Percentiles rank a stretch among this genome's conserved stretches.
These are phyloP conservation scores for Agrochola lychnidis DNA, from an alignment of 2,888 invertebrate genomes.

Conservation along the genomic window DNA sequence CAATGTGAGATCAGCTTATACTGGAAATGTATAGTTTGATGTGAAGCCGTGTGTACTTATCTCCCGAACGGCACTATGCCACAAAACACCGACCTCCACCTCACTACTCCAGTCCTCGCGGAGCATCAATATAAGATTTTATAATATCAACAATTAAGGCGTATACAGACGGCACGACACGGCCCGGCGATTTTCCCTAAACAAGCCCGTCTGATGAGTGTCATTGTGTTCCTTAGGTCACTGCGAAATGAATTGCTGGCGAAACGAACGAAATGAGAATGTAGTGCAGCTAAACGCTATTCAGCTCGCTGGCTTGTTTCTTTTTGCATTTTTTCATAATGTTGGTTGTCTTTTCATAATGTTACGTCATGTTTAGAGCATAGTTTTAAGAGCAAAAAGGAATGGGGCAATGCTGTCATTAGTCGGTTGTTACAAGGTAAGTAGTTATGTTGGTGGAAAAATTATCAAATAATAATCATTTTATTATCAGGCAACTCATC, in stretches of 20 bases:
- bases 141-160: slow-evolving; percentile 79
- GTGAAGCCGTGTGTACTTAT: no score
- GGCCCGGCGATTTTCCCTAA: slow-evolving; percentile 77
- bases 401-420: neutral
- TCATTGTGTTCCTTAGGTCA: slow-evolving; percentile 78
- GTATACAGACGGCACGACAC: slow-evolving; percentile 71
- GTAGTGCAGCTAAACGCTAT: slow-evolving; percentile 61
- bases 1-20: no score
- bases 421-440: neutral
- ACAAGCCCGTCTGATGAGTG: slow-evolving; percentile 88
- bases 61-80: neutral
- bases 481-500: no score
- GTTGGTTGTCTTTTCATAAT: slow-evolving; percentile 31
- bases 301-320: slow-evolving; percentile 49
- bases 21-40: no score
- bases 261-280: slow-evolving; percentile 59
- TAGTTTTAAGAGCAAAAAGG: neutral
- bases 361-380: slow-evolving; percentile 9
- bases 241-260: slow-evolving; percentile 62
- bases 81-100: neutral
- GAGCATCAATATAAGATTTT: slow-evolving; percentile 50
- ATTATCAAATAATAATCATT: no score
- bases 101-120: neutral
- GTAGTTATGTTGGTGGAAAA: neutral
- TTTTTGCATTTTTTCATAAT: slow-evolving; percentile 49